Evolutionary conservation across 2,113 vertebrate species (phyloP).

Genomic region (Piliocolobus tephrosceles): DNA sequence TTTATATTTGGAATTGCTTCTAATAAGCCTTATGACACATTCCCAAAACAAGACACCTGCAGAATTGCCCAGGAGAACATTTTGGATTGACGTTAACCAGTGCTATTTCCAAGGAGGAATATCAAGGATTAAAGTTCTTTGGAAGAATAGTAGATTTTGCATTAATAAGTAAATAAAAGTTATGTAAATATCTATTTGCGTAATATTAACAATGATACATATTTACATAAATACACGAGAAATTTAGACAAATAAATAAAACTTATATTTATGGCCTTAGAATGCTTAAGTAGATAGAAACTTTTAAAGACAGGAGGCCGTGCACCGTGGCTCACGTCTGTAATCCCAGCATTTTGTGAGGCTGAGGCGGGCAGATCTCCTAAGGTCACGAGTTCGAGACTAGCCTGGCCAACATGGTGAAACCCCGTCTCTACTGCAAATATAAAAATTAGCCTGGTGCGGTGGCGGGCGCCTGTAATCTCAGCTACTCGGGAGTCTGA

Average conservation of each 20-base stretch:
- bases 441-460: neutral
- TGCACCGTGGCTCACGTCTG: neutral
- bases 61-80: neutral
- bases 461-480: neutral
- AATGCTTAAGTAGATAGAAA: neutral
- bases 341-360: neutral
- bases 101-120: neutral
- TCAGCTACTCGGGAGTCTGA: neutral
- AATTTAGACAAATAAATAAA: neutral
- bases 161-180: neutral
- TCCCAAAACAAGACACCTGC: neutral
- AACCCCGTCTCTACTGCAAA: neutral
- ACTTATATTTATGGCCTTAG: neutral
- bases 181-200: neutral
- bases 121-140: neutral
- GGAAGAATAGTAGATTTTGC: neutral
- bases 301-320: neutral
- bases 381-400: neutral
- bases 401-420: neutral
- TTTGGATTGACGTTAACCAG: neutral
- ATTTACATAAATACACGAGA: neutral
- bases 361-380: neutral
- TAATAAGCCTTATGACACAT: neutral
- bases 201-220: neutral
- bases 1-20: conserved; percentile 5